Evolutionary conservation across 2,888 invertebrate species (phyloP).

Genomic region (Lasioglossum lativentre): DNA sequence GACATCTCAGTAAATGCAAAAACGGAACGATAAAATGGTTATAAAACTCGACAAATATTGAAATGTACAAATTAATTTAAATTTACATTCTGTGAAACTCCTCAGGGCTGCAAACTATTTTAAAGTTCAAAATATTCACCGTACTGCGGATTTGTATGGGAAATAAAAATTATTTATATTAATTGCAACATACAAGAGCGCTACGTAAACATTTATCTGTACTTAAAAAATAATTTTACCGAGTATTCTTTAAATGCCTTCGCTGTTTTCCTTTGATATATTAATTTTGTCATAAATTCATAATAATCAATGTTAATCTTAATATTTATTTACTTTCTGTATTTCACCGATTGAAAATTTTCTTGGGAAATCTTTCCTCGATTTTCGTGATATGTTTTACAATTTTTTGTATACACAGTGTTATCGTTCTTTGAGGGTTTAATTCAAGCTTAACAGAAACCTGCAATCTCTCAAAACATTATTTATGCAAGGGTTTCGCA

Average conservation of each 20-base stretch:
- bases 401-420: not conserved
- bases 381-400: not conserved
- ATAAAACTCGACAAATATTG: not conserved
- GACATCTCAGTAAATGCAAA: not conserved
- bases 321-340: no score
- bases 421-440: not conserved
- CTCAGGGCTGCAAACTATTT: not conserved
- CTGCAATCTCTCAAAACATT: not conserved
- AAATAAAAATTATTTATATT: not conserved
- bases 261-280: not conserved
- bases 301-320: no score
- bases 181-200: no score
- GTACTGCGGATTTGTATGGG: not conserved
- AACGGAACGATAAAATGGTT: not conserved
- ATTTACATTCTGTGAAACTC: not conserved
- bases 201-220: no score
- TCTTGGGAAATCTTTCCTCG: not conserved
- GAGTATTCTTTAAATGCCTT: no score
- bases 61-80: not conserved
- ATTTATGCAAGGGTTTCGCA: not conserved
- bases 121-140: not conserved
- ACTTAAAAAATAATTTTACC: no score
- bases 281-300: no score
- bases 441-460: not conserved
- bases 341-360: no score